Conservation (phyloP, 2,888 invertebrate species). For the Seira sanloemensis region DNA sequence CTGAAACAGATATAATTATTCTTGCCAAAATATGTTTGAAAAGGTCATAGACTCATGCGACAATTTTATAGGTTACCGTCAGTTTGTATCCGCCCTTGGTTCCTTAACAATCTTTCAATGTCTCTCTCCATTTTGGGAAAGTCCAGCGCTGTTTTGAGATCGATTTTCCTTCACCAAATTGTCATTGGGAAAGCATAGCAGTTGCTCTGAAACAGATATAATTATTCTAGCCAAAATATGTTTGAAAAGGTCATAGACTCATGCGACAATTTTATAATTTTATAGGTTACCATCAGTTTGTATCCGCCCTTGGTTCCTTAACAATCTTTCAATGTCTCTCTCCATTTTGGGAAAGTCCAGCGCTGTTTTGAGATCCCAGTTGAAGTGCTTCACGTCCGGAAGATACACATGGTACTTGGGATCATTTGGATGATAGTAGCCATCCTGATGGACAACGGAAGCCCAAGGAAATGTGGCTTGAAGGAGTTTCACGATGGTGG, state of each 20-base stretch:
- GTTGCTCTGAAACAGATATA: slow-evolving; percentile 24
- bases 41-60: too few species aligned
- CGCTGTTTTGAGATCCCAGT: slow-evolving; percentile 58
- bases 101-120: slow-evolving; percentile 20
- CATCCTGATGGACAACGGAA: slow-evolving; percentile 58
- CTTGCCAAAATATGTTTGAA: too few species aligned
- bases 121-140: slow-evolving; percentile 35
- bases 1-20: slow-evolving; percentile 15
- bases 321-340: slow-evolving; percentile 34
- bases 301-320: too few species aligned
- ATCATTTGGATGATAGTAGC: slow-evolving; percentile 57
- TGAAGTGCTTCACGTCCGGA: slow-evolving; percentile 50
- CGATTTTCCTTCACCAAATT: slow-evolving; percentile 38
- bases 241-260: too few species aligned
- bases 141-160: slow-evolving; percentile 37
- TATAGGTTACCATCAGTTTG: too few species aligned
- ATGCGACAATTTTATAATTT: too few species aligned
- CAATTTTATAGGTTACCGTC: too few species aligned
- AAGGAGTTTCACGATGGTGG: slow-evolving; percentile 80
- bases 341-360: slow-evolving; percentile 27
- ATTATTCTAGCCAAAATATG: too few species aligned
- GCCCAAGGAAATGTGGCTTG: slow-evolving; percentile 62
- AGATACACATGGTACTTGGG: slow-evolving; percentile 53
- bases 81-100: too few species aligned
- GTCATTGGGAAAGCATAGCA: slow-evolving; percentile 37